Percentiles rank a stretch among this genome's conserved stretches.
Conservation (phyloP, 2,888 invertebrate species). For the Tiphia femorata region DNA sequence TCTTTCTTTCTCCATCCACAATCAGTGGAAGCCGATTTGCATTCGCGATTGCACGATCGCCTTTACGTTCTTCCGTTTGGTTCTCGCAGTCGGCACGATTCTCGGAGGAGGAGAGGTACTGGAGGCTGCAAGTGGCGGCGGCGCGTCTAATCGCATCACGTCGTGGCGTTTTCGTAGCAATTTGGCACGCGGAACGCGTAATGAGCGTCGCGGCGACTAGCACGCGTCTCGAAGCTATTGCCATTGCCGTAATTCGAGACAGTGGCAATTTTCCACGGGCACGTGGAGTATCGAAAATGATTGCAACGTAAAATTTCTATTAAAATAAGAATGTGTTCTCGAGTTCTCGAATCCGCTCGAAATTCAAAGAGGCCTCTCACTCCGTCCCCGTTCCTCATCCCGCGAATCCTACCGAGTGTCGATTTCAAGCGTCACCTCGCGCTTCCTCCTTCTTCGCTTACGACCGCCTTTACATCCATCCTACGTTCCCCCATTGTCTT, state of each 20-base stretch:
- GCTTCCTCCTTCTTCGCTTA: background rate
- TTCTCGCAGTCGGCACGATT: background rate
- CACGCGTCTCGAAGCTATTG: background rate
- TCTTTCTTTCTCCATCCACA: too few relatives aligned
- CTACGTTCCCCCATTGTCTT: conserved; percentile 3
- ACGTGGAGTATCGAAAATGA: too few relatives aligned
- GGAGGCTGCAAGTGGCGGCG: background rate
- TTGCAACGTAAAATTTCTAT: too few relatives aligned
- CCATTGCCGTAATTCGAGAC: too few relatives aligned
- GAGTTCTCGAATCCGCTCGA: too few relatives aligned
- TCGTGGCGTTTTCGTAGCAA: conserved; percentile 6
- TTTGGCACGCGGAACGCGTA: conserved; percentile 10
- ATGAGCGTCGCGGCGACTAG: conserved; percentile 2
- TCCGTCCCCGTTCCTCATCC: too few relatives aligned
- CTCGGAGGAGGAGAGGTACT: background rate
- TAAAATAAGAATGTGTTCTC: too few relatives aligned
- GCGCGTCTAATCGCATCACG: conserved; percentile 19
- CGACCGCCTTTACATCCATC: background rate
- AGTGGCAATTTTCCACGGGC: too few relatives aligned
- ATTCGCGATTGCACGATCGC: conserved; percentile 24
- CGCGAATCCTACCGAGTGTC: too few relatives aligned
- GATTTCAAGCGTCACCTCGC: conserved; percentile 33
- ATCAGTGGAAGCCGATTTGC: conserved; percentile 27
- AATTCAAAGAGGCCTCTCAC: too few relatives aligned
- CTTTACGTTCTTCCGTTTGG: too few relatives aligned